Base-by-base conservation (phyloP, 2,888 invertebrate species). In the Lasioglossum lativentre region DNA sequence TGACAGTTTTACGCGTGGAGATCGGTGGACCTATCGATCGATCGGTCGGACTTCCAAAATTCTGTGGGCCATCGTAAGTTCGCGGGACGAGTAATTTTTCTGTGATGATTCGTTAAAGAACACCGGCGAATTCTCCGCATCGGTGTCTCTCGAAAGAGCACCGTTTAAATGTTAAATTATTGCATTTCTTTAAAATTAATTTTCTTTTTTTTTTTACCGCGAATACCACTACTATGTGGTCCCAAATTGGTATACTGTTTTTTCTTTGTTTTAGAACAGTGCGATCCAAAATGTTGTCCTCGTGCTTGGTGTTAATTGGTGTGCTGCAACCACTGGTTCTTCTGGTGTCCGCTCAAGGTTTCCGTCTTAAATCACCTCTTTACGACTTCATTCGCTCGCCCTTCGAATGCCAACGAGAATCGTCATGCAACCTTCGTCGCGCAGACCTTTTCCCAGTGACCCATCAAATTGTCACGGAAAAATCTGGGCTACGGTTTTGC, bases 291-390 rank as follows among this genome's bases (percentile, higher is more conserved):
- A 87, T 85, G 85, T 42, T 72, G 76, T 42, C 71, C 30, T 1
- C 1, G 23, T 45, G 75, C 34, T 34, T 86, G 52, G 66, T 34
- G 23, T 42, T 88, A 59, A 27, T 83, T 47, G 73, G 68, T 23
- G 27, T 86, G 2, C 27, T 83, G 27, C 83, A 86, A 63, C 72
- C 85, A 38, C 42, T 74, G 56, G 38, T 81, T 12, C 63, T 59
- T 34, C 27, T 75, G 68, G 80, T 74, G 12, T 84, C 78, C 6
- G 86, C 87, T 79, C 87, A 90, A 90, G 90, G 90, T 90, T 87
- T 47, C 89, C 34, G 34, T 16, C 66, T 76, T 4, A 12, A 73
- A 74, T 75, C 63, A n/a, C 10, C 27, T 52, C 72, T 71, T 78
- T 80, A 77, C 40, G 2, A 30, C 19, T 6, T 16, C 23, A n/a